Percentiles rank a stretch among this genome's conserved stretches.
phyloP scores from a whole-genome alignment of 23 tunicate species.

The Trididemnum nubilum region DNA sequence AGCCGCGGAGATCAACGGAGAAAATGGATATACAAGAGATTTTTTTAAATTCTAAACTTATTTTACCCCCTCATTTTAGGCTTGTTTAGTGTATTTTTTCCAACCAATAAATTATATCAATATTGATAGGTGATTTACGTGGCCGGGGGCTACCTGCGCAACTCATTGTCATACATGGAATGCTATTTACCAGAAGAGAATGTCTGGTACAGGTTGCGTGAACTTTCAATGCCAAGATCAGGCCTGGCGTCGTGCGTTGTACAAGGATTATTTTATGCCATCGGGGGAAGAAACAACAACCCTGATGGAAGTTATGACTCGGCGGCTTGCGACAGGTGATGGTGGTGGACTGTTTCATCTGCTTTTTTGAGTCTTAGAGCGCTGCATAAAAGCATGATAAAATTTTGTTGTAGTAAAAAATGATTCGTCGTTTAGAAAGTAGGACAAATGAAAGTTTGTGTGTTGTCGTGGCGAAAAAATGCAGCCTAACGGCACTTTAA shows the following conservation, averaged over 20 bases:
- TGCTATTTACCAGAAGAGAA: constrained; percentile 80
- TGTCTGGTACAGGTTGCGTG: constrained; percentile 62
- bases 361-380: neutral
- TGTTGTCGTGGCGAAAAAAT: too few species aligned
- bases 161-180: constrained; percentile 78
- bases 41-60: too few species aligned
- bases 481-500: too few species aligned
- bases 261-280: constrained; percentile 84
- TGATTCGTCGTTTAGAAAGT: too few species aligned
- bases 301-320: constrained; percentile 72
- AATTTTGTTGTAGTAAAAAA: too few species aligned
- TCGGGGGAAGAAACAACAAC: constrained; percentile 84
- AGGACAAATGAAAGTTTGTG: too few species aligned
- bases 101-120: too few species aligned
- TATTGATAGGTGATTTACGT: constrained; percentile 87
- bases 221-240: constrained; percentile 79
- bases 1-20: too few species aligned
- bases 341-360: neutral
- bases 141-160: constrained; percentile 91
- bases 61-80: too few species aligned
- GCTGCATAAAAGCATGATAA: too few species aligned
- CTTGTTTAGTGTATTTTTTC: too few species aligned
- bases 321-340: constrained; percentile 86
- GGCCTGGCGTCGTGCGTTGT: constrained; percentile 91
- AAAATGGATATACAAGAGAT: too few species aligned